Evolutionary conservation across 2,888 invertebrate genomes (phyloP).

Genomic region (Lithophane socia): DNA sequence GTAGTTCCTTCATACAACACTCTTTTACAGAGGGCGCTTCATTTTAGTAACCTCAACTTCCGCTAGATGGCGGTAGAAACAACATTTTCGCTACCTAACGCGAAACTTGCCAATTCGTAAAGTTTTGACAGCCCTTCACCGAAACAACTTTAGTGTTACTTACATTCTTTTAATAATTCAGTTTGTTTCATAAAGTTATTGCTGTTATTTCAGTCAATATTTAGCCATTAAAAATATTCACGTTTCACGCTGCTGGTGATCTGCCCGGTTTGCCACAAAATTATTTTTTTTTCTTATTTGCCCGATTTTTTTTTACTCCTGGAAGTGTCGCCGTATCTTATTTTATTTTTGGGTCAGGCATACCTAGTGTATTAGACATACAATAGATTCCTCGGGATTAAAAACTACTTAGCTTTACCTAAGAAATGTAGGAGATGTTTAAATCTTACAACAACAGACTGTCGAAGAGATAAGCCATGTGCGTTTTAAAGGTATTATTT

Average conservation of each 20-base stretch:
- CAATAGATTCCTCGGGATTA: background rate
- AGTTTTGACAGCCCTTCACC: background rate
- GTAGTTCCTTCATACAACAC: background rate
- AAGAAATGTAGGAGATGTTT: background rate
- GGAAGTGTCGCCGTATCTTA: rapidly evolving
- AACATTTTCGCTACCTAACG: background rate
- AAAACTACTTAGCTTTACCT: background rate
- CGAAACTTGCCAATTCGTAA: background rate
- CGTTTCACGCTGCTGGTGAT: background rate
- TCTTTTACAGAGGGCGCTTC: conserved; percentile 34
- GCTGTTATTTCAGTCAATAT: background rate
- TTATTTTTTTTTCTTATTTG: background rate
- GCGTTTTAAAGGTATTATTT: background rate
- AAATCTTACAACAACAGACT: background rate
- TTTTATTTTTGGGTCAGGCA: background rate
- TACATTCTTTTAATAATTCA: conserved; percentile 17
- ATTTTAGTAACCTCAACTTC: background rate
- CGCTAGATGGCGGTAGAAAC: conserved; percentile 35
- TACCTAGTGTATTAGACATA: rapidly evolving
- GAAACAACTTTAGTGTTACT: background rate
- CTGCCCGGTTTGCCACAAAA: background rate
- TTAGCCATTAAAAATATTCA: background rate
- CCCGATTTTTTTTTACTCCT: background rate
- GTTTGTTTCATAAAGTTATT: conserved; percentile 11
- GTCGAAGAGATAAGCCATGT: background rate